Evolutionary conservation across 2,113 vertebrate species (phyloP).

Genomic region (Haemorhous mexicanus): DNA sequence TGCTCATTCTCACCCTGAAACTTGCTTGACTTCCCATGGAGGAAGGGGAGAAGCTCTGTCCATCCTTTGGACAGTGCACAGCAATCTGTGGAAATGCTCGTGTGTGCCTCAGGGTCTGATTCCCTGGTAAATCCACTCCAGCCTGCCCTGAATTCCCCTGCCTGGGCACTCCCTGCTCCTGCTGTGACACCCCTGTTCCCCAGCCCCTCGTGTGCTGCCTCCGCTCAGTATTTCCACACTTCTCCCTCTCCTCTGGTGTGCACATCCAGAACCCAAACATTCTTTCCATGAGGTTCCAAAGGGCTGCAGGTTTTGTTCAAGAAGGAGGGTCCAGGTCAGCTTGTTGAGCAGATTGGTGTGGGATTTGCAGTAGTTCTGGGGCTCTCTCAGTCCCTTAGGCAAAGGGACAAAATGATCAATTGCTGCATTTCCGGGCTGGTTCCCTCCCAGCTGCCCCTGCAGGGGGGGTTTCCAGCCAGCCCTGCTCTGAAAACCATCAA

Average conservation of each 20-base stretch:
- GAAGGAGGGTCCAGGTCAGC: neutral
- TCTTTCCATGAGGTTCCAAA: too few relatives aligned
- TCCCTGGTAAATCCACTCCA: neutral
- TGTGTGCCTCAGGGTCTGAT: neutral
- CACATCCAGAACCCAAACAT: too few relatives aligned
- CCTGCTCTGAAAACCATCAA: too few relatives aligned
- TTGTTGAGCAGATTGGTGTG: neutral
- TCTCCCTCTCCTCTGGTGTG: too few relatives aligned
- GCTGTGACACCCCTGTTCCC: neutral
- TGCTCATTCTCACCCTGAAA: neutral
- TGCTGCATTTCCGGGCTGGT: too few relatives aligned
- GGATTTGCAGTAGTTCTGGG: neutral
- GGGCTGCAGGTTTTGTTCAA: too few relatives aligned
- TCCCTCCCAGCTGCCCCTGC: too few relatives aligned
- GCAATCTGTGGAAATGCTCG: neutral
- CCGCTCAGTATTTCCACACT: too few relatives aligned
- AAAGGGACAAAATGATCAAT: neutral
- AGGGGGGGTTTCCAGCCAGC: too few relatives aligned
- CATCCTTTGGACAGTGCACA: neutral
- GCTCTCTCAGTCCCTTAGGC: neutral
- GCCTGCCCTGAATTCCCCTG: neutral
- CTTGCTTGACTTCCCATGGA: too few relatives aligned
- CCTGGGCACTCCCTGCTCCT: neutral
- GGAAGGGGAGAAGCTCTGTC: too few relatives aligned
- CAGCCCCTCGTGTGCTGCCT: neutral